Conservation (phyloP, 2,113 vertebrate species). For the Bothrops jararaca region DNA sequence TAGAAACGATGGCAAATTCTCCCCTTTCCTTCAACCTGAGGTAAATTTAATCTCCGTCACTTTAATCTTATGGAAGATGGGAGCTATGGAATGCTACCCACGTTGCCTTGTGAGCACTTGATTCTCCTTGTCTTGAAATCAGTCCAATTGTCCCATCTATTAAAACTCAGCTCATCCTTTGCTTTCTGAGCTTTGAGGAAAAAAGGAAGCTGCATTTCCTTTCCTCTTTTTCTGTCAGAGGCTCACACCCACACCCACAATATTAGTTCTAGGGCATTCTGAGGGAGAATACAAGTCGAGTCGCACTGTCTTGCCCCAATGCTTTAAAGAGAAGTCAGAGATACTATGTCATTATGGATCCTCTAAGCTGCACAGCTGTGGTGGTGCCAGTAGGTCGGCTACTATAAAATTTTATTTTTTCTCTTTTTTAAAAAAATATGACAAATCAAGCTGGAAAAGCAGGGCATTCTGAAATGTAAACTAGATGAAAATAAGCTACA, state of each 20-base stretch:
- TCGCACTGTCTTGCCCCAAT: background rate
- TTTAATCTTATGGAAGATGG: background rate
- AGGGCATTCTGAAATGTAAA: slow-evolving; percentile 57
- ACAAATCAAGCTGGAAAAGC: slow-evolving; percentile 62
- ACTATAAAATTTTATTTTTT: background rate
- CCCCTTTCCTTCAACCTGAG: background rate
- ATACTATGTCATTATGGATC: slow-evolving; percentile 23
- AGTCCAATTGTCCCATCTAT: background rate
- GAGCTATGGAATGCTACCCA: background rate
- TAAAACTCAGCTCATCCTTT: background rate
- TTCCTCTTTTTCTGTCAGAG: background rate
- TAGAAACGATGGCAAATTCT: background rate
- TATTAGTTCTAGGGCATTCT: background rate
- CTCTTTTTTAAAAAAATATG: slow-evolving; percentile 33
- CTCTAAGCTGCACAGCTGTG: background rate
- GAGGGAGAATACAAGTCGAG: background rate
- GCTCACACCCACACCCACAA: background rate
- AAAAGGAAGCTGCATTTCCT: background rate
- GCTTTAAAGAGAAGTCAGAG: slow-evolving; percentile 20
- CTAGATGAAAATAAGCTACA: slow-evolving; percentile 69
- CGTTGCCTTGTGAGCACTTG: background rate
- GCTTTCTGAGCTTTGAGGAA: background rate
- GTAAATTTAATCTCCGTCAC: background rate
- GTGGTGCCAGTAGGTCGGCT: slow-evolving; percentile 26
- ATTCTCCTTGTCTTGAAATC: background rate